Evolutionary conservation across 2,888 invertebrate genomes (phyloP), one percentile per base, ranked within the genome.

Genomic region (Himalopsyche anomala): DNA sequence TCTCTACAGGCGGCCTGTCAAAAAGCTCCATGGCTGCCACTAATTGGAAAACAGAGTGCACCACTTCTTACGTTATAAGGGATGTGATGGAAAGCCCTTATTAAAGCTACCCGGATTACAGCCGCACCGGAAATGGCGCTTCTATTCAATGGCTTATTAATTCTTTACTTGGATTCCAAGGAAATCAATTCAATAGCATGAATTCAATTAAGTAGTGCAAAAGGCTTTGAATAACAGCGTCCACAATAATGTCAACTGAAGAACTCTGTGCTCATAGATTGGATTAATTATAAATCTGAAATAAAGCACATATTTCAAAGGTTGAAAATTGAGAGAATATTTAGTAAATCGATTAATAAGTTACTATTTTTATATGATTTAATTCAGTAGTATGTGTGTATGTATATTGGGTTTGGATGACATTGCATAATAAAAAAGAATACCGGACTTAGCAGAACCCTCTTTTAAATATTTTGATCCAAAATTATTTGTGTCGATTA

Each of bases 21-120:
- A 85, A 87, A 83, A 85, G 84, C 85, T 85, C 83, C 80, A 80
- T 85, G 82, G 62, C 83, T 82, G 84, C 80, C 83, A 69, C 87
- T 87, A 87, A 87, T 87, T 87, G 87, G 87, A 83, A 87, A 85
- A 85, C 87, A 85, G 87, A 87, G 85, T 87, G 87, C 85, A 85
- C 85, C 83, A 84, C 85, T 85, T 85, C 85, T 85, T 85, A 80
- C 80, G 80, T 84, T 84, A 80, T 84, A 84, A 84, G 84, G 84
- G 84, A 84, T 81, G 84, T 84, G 84, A 84, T 84, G 84, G 42
- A 69, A 51, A 82, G 82, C 74, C 51, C 82, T 85, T 82, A 82
- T 85, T 82, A 85, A 82, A 81, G 82, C 51, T 74, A 82, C 19
- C 82, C 79, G 82, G 82, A 81, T 81, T 62, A 85, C 85, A 85